Evolutionary conservation across 1,140 invertebrate genomes (phyloP).

Genomic region (Tetramorium alpestre): DNA sequence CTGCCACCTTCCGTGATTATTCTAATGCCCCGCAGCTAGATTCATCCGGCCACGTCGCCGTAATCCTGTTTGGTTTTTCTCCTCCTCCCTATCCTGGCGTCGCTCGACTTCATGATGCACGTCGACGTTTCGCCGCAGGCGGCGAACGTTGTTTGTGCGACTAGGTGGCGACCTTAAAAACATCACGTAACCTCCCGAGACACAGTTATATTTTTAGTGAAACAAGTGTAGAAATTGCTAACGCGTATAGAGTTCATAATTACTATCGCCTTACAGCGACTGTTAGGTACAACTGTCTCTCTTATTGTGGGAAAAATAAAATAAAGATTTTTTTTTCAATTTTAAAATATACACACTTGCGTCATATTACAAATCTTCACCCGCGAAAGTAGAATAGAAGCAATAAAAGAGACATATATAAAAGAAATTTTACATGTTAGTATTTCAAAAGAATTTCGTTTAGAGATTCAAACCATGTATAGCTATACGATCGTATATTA

Average conservation of each 20-base stretch:
- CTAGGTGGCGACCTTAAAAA: slow-evolving; percentile 36
- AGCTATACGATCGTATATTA: neutral
- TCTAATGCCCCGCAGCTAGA: slow-evolving; percentile 46
- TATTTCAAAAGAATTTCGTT: neutral
- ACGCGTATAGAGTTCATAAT: neutral
- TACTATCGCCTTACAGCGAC: neutral
- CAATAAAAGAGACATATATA: neutral
- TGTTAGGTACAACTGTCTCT: neutral
- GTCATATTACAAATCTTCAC: neutral
- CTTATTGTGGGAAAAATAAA: neutral
- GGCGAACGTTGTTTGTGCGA: slow-evolving; percentile 23
- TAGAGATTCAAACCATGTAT: neutral
- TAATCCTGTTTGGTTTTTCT: slow-evolving; percentile 56
- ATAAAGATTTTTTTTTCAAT: neutral
- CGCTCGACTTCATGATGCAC: slow-evolving; percentile 53
- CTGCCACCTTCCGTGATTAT: slow-evolving; percentile 39
- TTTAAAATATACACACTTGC: neutral
- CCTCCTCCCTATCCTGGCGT: slow-evolving; percentile 17
- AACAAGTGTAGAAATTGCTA: slow-evolving; percentile 2
- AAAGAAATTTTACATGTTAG: neutral
- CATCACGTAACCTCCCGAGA: slow-evolving; percentile 28
- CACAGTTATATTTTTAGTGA: neutral
- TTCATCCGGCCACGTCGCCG: slow-evolving; percentile 43
- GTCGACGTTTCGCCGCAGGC: slow-evolving; percentile 44
- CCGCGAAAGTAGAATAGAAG: neutral